A percentile compares a stretch with the other conserved stretches of the same genome.
Evolutionary conservation across 2,113 vertebrate genomes (phyloP).

Genomic region (Prionailurus bengalensis): DNA sequence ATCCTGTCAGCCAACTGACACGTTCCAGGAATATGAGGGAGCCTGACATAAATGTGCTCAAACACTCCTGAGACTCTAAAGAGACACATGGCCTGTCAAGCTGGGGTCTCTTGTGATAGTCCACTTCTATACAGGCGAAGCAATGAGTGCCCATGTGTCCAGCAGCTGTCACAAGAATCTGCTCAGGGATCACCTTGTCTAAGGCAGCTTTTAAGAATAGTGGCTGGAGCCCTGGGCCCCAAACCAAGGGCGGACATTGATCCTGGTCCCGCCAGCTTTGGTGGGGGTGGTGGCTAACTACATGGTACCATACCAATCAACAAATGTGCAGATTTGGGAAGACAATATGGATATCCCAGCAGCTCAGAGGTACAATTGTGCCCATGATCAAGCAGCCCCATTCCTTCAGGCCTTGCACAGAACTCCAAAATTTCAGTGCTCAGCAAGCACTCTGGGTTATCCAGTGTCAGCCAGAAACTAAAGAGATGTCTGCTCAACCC

Average conservation of each 20-base stretch:
- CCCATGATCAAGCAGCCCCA: not conserved
- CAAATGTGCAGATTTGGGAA: too few relatives aligned
- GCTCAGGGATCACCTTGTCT: not conserved
- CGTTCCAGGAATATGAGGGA: accelerated
- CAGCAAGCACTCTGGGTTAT: too few relatives aligned
- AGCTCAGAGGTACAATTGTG: not conserved
- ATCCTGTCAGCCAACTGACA: not conserved
- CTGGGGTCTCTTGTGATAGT: accelerated
- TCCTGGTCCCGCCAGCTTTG: not conserved
- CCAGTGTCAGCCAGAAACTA: not conserved
- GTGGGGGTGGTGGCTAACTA: not conserved
- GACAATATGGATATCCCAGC: not conserved
- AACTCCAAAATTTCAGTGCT: not conserved
- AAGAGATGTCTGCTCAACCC: not conserved
- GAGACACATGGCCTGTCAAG: not conserved
- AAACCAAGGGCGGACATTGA: not conserved
- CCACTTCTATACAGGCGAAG: not conserved
- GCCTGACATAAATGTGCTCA: not conserved
- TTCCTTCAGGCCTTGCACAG: too few relatives aligned
- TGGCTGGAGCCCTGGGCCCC: not conserved
- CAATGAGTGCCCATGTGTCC: accelerated
- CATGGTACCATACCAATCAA: not conserved
- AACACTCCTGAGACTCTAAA: not conserved
- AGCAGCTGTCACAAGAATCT: not conserved
- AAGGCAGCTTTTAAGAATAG: not conserved